Base-by-base conservation (phyloP, 2,113 vertebrate species). In the Hippocampus zosterae region DNA sequence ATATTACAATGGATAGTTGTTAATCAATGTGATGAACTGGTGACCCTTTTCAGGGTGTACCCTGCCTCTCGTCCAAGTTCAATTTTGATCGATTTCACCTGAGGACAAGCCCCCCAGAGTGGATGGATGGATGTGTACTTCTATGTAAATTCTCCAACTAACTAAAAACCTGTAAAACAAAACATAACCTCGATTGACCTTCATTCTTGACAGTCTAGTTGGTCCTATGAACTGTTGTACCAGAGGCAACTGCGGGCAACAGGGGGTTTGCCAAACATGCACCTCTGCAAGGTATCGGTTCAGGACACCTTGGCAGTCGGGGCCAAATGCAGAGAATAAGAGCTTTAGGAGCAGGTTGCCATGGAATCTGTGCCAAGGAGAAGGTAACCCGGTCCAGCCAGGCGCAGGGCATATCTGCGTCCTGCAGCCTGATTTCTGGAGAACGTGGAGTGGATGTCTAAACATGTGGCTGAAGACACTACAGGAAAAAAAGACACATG, bases 361-460 rank as follows among this genome's bases (percentile, higher is more conserved):
- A 64, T 50, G 11, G 55, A 77, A 66, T 73, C 73, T 79, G 68
- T 83, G 81, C 81, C 83, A 85, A 74, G 71, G 72, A 64, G 53
- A 77, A 67, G 53, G 73, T 70, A 71, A 61, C 55, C 65, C 74
- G 78, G 81, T 78, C 81, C 78, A 88, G 69, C 67, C 69, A 40
- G 61, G 74, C 75, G 73, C 40, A 81, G 77, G 78, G 64, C 60
- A 82, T 75, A 78, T 76, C 81, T 69, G 66, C 75, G 66, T 74
- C 74, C 71, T 71, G 81, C 74, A 86, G 68, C 79, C 82, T 87
- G 83, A 82, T 75, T 76, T 71, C 75, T 75, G 77, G 76, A 25
- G 55, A 80, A 83, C 67, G 57, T 62, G 60, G 69, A 53, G 40
- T 67, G 50, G 67, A 57, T 78, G 63, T 74, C 75, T 42, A 62